Evolutionary conservation across 2,113 vertebrate species (phyloP), one percentile per base, ranked within the genome.

Genomic region (Willisornis vidua): DNA sequence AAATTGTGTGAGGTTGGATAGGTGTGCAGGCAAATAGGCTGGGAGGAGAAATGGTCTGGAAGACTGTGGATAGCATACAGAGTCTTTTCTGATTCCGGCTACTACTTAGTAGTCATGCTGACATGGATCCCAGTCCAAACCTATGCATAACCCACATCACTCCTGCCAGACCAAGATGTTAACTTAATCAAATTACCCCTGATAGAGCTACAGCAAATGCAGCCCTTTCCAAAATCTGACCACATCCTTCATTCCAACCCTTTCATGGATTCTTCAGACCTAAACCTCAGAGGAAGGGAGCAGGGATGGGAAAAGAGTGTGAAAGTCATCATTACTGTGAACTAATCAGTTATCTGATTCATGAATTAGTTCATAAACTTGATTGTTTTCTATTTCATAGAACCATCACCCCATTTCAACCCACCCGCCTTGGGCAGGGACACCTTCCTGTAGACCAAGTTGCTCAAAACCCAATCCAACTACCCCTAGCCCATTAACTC

Each of bases 231-330:
- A 52, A 90, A 73, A 70, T 66, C 58, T 45, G n/a, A 35, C 23
- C 6, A 15, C 7, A 23, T 26, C 7, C 6, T 8, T 68, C 24
- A 75, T 49, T 77, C 37, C 26, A 81, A 28, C 8, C 4, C 4
- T 29, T 78, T 85, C 15, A 3, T 19, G 23, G 10, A 22, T 74
- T 5, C 5, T 85, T 71, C n/a, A 48, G 12, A 79, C 55, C 29
- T 79, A 83, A 90, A 67, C 4, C 11, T 84, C 16, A 61, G 6
- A 55, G 22, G 23, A 57, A 41, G 16, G 1, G 2, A 7, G 8
- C 2, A 63, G 6, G 2, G 26, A 18, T 17, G 14, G 2, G 2
- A 75, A 73, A 45, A 51, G 28, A 55, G 3, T 2, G 1, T 74
- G 25, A 85, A 49, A 81, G 5, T 4, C 25, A 45, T 4, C 2